A percentile compares a stretch with the other conserved stretches of the same genome.
Conservation (phyloP, 2,888 invertebrate species). For the Athetis lepigone region DNA sequence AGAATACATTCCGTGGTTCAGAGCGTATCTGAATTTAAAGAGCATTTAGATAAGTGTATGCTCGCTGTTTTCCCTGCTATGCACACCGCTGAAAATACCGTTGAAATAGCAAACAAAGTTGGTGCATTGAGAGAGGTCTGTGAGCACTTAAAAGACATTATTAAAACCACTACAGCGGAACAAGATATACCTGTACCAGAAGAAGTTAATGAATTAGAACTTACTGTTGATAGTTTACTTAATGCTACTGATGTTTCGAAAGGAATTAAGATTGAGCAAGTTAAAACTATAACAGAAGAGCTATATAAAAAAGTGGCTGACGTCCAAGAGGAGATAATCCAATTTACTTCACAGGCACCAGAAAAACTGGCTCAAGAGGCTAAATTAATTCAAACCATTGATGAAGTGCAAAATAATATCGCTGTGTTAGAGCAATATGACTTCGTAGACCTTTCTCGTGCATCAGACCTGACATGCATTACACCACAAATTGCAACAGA, state of each 20-base stretch:
- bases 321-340: conserved; percentile 80
- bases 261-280: conserved; percentile 75
- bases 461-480: conserved; percentile 74
- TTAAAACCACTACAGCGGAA: conserved; percentile 65
- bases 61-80: conserved; percentile 76
- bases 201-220: conserved; percentile 69
- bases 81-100: conserved; percentile 75
- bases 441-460: conserved; percentile 78
- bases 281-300: conserved; percentile 78
- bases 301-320: conserved; percentile 75
- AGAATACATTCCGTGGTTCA: conserved; percentile 78
- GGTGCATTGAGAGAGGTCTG: conserved; percentile 75
- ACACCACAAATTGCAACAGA: conserved; percentile 74
- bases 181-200: conserved; percentile 31
- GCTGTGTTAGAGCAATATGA: conserved; percentile 82
- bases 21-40: conserved; percentile 78
- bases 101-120: conserved; percentile 80
- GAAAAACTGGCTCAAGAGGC: conserved; percentile 75
- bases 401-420: conserved; percentile 81
- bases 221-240: conserved; percentile 73
- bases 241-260: conserved; percentile 74
- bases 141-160: conserved; percentile 74
- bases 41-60: conserved; percentile 78
- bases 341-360: conserved; percentile 71
- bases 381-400: conserved; percentile 78